Base-by-base conservation (phyloP, 2,888 invertebrate genomes). In the Gymnoscelis rufifasciata region DNA sequence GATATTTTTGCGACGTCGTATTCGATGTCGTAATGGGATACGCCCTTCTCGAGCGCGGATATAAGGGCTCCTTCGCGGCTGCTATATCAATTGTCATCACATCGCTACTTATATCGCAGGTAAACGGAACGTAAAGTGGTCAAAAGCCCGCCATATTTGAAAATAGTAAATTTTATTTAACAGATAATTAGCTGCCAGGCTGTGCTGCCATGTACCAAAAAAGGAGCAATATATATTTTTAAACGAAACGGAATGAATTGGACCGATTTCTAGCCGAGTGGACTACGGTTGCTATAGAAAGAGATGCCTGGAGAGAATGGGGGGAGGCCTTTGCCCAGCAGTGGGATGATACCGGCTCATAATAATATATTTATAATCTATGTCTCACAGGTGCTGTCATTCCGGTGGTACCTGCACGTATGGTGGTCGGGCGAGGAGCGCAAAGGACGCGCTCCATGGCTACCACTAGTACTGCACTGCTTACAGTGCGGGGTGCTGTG, bases 1-100 rank as follows among this genome's bases (percentile, higher is more conserved):
- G 94, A 14, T 96, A 96, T 77, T 96, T 96, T 82, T 96, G 96
- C 89, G 95, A 96, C 89, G 92, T 95, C 53, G 95, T 96, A 5
- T 96, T 96, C 78, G 95, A 96, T 79, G 90, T 95, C 51, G 93
- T 96, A 46, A 93, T 95, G 89, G 93, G 94, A 35, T 96, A 95
- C 78, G 94, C 95, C 14, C 89, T 96, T 23, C 93, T 94, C 57
- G 92, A 93, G 71, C 87, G 91, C 45, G 91, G 91, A 26, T 89
- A 91, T 61, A 89, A 89, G 52, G 87, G 90, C 52, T 91, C 92
- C 65, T 93, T 93, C 63, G 89, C 90, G 6, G 91, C 93, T 15
- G 91, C 94, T 54, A 84, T 95, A 57, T 90, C 91, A 37, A 90
- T 95, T 51, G 92, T 96, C 47, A 78, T 93, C 42, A 86, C 93